Evolutionary conservation across 1,140 invertebrate genomes (phyloP), one percentile per base, ranked within the genome.

Genomic region (Melipona quadrifasciata): DNA sequence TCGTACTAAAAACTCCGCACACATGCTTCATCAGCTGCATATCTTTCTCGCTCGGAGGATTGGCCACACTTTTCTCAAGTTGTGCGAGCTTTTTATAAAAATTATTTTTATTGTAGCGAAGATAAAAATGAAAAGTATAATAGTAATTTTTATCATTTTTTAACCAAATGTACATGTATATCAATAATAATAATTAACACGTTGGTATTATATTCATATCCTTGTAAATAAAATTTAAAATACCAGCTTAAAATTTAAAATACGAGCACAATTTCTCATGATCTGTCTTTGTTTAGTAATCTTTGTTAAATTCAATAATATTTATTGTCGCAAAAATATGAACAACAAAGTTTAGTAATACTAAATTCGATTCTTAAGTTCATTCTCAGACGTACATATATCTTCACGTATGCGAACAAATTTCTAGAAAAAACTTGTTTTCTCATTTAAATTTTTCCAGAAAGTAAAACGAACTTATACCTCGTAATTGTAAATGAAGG

Each of bases 1-100:
- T 97, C 3, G 97, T 96, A 90, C 97, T 97, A 86, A 97, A 95
- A 53, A 96, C 95, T 75, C 95, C 95, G 87, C 96, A 96, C 0
- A 96, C 95, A 51, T 93, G 92, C 17, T 92, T 94, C 94, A 98
- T 96, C 67, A 96, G 94, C 51, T 96, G 90, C 91, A 96, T 95
- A n/a, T 97, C 96, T 51, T 95, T 92, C 24, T 95, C 87, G 39
- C 68, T 82, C 12, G 92, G 86, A 5, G 95, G 94, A 86, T 96
- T 94, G 67, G 95, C 91, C 68, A 96, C 96, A 89, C 95, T 96
- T 82, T 94, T 93, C 87, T 96, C 95, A n/a, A 97, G 93, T 19
- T 96, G 91, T 64, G 95, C 93, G 47, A 97, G 81, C 94, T 95
- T 71, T 17, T 17, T 6, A 1, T 19, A 80, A 5, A 78, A 67